Base-by-base conservation (phyloP, 2,797 vertebrate species). In the Hydrophis major region DNA sequence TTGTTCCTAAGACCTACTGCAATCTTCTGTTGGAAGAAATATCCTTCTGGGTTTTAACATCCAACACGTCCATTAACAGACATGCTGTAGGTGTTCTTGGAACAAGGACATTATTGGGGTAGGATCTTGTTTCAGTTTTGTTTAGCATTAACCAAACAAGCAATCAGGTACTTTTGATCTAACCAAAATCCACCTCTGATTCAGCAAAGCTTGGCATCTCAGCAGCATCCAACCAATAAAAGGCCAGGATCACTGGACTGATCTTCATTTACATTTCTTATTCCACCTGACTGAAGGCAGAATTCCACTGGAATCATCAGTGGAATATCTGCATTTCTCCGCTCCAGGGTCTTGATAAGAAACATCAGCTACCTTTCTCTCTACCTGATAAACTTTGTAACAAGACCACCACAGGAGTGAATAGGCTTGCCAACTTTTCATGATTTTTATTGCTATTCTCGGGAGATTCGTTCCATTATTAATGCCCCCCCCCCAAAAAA, bases 381-480 rank as follows among this genome's bases (percentile, higher is more conserved):
- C 90, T 88, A 47, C 32, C 69, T 89, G 57, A 87, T 91, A 89
- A 93, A 86, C 89, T 63, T 93, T 91, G 86, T 66, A 91, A 88
- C 47, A 50, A 66, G 93, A 89, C 93, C 87, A 63, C 69, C 90
- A 87, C 12, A 12, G 57, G 87, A 91, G 87, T 14, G 25, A 42
- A 47, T 66, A 83, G 69, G 20, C 56, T 57, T 89, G 93, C 93
- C 90, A 91, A 25, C n/a, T 57, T 91, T 63, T 91, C 87, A 57
- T 78, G 87, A 86, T 89, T 91, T 53, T 91, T 91, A 93, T 91
- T 89, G 87, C 90, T 91, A 60, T 59, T 83, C 90, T 91, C 50
- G 3, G 55, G 90, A 93, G 90, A 93, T 91, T 55, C 57, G 7
- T 63, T 91, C 59, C 63, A 89, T 93, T 93, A 91, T 89, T 93